Evolutionary conservation across 2,797 vertebrate genomes (phyloP).

Genomic region (Masticophis lateralis): DNA sequence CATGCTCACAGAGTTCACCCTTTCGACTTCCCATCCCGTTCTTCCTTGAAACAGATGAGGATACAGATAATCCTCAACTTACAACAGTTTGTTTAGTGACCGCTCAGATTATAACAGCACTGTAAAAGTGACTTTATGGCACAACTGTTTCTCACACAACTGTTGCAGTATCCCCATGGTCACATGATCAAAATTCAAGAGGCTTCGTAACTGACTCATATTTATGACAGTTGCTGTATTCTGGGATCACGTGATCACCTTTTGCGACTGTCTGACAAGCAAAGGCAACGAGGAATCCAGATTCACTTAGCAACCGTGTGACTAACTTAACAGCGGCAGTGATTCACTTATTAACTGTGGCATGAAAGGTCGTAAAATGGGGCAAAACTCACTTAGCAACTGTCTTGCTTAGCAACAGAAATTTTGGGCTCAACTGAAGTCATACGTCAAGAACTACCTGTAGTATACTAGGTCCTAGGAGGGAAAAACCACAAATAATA

Average conservation of each 20-base stretch:
- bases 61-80: not conserved
- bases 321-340: not conserved
- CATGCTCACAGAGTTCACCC: not conserved
- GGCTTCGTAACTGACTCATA: not conserved
- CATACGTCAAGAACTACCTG: accelerated
- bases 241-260: not conserved
- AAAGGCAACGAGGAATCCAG: not conserved
- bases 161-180: not conserved
- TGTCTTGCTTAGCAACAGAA: not conserved
- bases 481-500: not conserved
- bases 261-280: not conserved
- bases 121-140: not conserved
- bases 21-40: not conserved
- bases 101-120: not conserved
- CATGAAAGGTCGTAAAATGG: too few relatives aligned
- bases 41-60: not conserved
- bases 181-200: not conserved
- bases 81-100: not conserved
- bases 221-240: not conserved
- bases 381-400: too few relatives aligned
- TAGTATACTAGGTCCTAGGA: not conserved
- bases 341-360: too few relatives aligned
- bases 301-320: not conserved
- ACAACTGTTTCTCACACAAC: too few relatives aligned
- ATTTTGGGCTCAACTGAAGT: not conserved